Evolutionary conservation across 1,140 invertebrate species (phyloP).

Genomic region (Philotrypesis tridentata): DNA sequence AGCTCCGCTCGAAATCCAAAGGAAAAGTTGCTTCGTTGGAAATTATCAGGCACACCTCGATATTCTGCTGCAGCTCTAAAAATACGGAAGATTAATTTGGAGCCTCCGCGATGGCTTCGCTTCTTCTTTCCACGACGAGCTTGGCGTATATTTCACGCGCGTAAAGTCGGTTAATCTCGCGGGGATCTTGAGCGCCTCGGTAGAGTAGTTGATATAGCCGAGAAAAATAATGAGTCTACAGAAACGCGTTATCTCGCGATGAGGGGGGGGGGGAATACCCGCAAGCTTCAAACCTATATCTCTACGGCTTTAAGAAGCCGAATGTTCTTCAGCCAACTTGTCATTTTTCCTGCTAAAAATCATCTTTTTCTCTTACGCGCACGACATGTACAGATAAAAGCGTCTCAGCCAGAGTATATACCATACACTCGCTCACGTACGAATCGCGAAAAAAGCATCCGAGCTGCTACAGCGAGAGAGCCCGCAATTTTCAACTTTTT

Average conservation of each 20-base stretch:
- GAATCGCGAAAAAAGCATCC: constrained; percentile 50
- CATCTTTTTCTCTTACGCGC: too few relatives aligned
- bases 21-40: neutral
- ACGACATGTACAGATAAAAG: too few relatives aligned
- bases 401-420: neutral
- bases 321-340: too few relatives aligned
- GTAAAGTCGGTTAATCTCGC: neutral
- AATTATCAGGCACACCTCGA: neutral
- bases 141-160: neutral
- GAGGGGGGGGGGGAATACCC: too few relatives aligned
- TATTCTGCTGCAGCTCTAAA: neutral
- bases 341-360: too few relatives aligned
- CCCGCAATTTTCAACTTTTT: constrained; percentile 69
- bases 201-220: too few relatives aligned
- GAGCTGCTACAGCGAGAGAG: too few relatives aligned
- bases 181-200: neutral
- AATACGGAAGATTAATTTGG: neutral
- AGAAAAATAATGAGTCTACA: too few relatives aligned
- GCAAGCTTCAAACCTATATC: too few relatives aligned
- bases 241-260: too few relatives aligned
- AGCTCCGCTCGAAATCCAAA: neutral
- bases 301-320: too few relatives aligned
- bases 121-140: neutral
- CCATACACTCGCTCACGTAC: neutral
- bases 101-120: too few relatives aligned